A percentile compares a stretch with the other conserved stretches of the same genome.
Conservation (phyloP, 1,140 invertebrate genomes). For the Drosophila nannoptera region DNA sequence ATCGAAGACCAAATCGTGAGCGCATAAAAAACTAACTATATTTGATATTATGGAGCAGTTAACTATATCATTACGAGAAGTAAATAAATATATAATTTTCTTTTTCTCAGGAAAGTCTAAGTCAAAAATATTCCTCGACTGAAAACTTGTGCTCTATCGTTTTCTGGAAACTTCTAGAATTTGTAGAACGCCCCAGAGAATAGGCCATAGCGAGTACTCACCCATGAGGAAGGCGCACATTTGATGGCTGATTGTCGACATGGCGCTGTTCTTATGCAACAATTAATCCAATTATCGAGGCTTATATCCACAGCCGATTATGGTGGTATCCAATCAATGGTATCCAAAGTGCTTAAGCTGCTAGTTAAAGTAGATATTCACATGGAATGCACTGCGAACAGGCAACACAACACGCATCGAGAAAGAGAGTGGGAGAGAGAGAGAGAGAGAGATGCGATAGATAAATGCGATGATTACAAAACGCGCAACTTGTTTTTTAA, state of each 20-base stretch:
- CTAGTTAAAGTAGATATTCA: conserved; percentile 58
- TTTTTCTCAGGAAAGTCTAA: no score
- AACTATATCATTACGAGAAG: no score
- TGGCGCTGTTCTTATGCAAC: conserved; percentile 32
- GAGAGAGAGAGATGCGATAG: conserved; percentile 32
- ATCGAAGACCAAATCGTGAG: background rate
- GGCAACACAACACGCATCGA: conserved; percentile 57
- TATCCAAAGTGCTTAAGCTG: conserved; percentile 69
- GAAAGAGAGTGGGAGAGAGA: no score
- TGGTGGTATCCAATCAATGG: conserved; percentile 50
- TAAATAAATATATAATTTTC: no score
- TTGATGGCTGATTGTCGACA: conserved; percentile 46
- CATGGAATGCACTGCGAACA: conserved; percentile 72
- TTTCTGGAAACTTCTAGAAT: no score
- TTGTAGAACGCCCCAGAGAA: no score
- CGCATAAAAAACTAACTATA: no score
- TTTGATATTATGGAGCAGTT: no score
- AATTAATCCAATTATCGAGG: conserved; percentile 48
- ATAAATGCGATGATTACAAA: conserved; percentile 53
- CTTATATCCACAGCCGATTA: conserved; percentile 33
- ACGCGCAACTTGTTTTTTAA: conserved; percentile 51
- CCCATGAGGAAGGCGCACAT: conserved; percentile 59
- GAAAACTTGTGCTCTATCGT: no score
- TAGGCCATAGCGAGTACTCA: conserved; percentile 34
- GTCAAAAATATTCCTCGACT: no score